Conservation (phyloP, 1,140 invertebrate genomes). For the Lysiphlebus fabarum region DNA sequence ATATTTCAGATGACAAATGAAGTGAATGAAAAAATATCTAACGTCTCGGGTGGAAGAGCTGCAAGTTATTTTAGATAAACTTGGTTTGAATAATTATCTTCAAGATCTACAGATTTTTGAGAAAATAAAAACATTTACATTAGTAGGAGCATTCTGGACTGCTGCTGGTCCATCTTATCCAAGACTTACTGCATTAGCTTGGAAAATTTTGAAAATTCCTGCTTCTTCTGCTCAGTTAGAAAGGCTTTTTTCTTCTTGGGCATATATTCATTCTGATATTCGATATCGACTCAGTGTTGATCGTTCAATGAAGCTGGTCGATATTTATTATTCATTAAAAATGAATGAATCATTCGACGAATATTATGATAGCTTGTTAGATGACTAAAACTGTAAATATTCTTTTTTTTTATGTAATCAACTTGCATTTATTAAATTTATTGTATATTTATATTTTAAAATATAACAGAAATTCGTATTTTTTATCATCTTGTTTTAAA, state of each 20-base stretch:
- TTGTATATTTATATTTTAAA: too few species aligned
- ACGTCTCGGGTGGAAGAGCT: too few species aligned
- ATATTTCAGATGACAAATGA: too few species aligned
- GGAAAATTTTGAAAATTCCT: slow-evolving; percentile 14
- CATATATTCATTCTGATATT: slow-evolving; percentile 11
- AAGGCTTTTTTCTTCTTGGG: slow-evolving; percentile 13
- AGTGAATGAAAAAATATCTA: too few species aligned
- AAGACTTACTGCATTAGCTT: slow-evolving; percentile 4
- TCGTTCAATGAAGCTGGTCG: slow-evolving; percentile 10
- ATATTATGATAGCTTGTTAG: background rate
- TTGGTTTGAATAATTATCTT: too few species aligned
- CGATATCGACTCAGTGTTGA: slow-evolving; percentile 16
- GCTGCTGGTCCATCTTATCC: background rate
- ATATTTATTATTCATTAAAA: slow-evolving; percentile 14
- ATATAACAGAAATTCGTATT: too few species aligned
- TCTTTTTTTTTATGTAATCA: too few species aligned
- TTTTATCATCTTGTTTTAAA: too few species aligned
- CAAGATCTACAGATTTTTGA: background rate
- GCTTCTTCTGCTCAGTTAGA: slow-evolving; percentile 16
- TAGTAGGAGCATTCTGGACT: slow-evolving; percentile 5
- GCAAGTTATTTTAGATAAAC: too few species aligned
- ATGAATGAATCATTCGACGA: slow-evolving; percentile 4
- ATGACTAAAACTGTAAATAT: background rate
- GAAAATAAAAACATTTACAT: slow-evolving; percentile 5
- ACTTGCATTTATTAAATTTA: too few species aligned